Base-by-base conservation (phyloP, 2,113 vertebrate species). In the Sorex araneus region DNA sequence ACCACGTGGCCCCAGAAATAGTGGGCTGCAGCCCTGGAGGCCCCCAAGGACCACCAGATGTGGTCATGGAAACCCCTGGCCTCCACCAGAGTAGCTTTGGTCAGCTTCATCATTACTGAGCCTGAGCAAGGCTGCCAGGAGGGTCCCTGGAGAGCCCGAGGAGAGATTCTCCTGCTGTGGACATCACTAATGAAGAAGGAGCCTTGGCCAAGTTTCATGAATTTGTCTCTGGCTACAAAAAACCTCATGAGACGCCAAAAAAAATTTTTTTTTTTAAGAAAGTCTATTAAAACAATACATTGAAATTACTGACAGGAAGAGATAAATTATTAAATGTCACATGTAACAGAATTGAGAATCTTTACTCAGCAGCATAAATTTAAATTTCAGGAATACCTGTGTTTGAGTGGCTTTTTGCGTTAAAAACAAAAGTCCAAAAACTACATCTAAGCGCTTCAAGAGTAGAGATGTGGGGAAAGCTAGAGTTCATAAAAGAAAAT, bases 241-340 rank as follows among this genome's bases (percentile, higher is more conserved):
- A 66, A 90, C 12, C 16, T 83, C 1, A 73, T 40, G 40, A 40
- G 40, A 45, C 5, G 18, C 15, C 82, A 6, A 11, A 23, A 1
- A 15, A 67, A n/a, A 2, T 28, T 67, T 67, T 13, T 32, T 10
- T 28, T 67, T 67, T 13, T 32, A 76, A 45, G 80, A 74, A 21
- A 34, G 27, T 74, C 32, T 34, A 43, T 45, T 84, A 54, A 78
- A 88, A 79, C 28, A 78, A 86, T 16, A 45, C 13, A 57, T 30
- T 77, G 8, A 90, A 87, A 87, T 10, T 12, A 32, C 28, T 36
- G 66, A n/a, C 85, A 76, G 69, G n/a, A 93, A 69, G 66, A 92
- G 87, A 86, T 25, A 92, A 69, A 81, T 81, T 71, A 86, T 45
- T 45, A 69, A 74, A 34, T 13, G 16, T 23, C 15, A 15, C 45